Evolutionary conservation across 2,888 invertebrate genomes (phyloP), one percentile per base, ranked within the genome.

Genomic region (Nebria brevicollis): DNA sequence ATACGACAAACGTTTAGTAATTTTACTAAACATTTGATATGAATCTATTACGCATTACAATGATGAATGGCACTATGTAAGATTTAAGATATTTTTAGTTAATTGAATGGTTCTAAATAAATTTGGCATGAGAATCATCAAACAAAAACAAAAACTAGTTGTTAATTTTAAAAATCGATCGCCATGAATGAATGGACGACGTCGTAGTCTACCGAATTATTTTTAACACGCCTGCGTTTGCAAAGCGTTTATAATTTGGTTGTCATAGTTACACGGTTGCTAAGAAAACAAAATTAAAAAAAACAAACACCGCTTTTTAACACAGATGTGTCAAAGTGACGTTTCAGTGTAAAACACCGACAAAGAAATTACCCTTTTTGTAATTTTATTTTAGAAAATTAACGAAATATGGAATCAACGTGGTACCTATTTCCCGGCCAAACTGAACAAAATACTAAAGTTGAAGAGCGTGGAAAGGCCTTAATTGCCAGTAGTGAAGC

Each of bases 371-470:
- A 65, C 11, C n/a, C 3, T 70, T 72, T 72, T 25, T 26, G 34
- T 34, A 72, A 11, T 34, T 72, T 7, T 72, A 25, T n/a, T 68
- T 34, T 68, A 15, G 34, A 20, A 75, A 75, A 75, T n/a, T 64
- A 64, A 64, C 34, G 11, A 20, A 77, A 70, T 10, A 81, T 81
- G 81, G 77, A 76, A 65, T 72, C 70, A 72, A 66, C 84, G 74
- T 88, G 87, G 87, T 87, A 87, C 79, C 83, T 87, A 11, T 86
- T 86, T 73, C 85, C 86, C 5, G 88, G 88, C 1, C 87, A 88
- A 85, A 86, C 84, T 11, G 64, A 86, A 66, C 85, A 86, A 83
- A 87, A 86, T 65, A 87, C 88, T 0, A 87, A 85, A 83, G 87
- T 88, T 70, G 85, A 86, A 42, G 87, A 88, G 20, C 84, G 88